Percentiles rank a stretch among this genome's conserved stretches.
These are phyloP conservation scores for Brenthis daphne DNA, from an alignment of 2,888 invertebrate genomes.

Conservation along the genomic window DNA sequence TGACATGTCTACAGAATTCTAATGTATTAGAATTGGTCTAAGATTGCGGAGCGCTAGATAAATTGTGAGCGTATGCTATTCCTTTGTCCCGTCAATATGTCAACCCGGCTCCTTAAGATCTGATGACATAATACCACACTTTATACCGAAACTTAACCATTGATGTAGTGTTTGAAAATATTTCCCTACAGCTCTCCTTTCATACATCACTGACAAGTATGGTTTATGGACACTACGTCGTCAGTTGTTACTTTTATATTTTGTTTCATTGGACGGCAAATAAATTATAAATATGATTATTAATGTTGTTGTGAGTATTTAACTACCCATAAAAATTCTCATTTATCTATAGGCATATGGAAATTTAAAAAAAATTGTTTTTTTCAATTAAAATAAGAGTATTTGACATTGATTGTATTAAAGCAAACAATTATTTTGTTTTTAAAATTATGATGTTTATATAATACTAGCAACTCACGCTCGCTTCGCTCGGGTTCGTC, in stretches of 20 bases:
- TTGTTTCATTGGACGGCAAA: slow-evolving; percentile 3
- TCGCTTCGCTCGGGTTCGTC: too few relatives aligned
- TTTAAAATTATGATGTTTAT: too few relatives aligned
- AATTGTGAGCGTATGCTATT: slow-evolving; percentile 63
- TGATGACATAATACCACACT: slow-evolving; percentile 64
- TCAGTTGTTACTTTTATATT: slow-evolving; percentile 6
- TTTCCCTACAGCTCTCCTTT: slow-evolving; percentile 22
- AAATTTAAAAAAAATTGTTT: not conserved
- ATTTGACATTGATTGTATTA: too few relatives aligned
- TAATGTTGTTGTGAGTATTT: not conserved
- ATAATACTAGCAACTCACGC: too few relatives aligned
- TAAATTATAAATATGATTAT: slow-evolving; percentile 6
- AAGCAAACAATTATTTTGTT: too few relatives aligned
- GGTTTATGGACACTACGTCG: slow-evolving; percentile 11
- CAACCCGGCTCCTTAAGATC: slow-evolving; percentile 58
- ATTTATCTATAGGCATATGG: not conserved
- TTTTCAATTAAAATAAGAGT: too few relatives aligned
- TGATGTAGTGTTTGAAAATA: slow-evolving; percentile 26
- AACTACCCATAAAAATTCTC: not conserved
- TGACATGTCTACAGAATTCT: slow-evolving; percentile 58
- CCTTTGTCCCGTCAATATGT: slow-evolving; percentile 81
- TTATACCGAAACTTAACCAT: slow-evolving; percentile 45
- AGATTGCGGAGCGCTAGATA: slow-evolving; percentile 60
- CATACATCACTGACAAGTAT: slow-evolving; percentile 17
- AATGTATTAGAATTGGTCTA: slow-evolving; percentile 40